Base-by-base conservation (phyloP, 2,888 invertebrate species). In the Plebejus melissa region DNA sequence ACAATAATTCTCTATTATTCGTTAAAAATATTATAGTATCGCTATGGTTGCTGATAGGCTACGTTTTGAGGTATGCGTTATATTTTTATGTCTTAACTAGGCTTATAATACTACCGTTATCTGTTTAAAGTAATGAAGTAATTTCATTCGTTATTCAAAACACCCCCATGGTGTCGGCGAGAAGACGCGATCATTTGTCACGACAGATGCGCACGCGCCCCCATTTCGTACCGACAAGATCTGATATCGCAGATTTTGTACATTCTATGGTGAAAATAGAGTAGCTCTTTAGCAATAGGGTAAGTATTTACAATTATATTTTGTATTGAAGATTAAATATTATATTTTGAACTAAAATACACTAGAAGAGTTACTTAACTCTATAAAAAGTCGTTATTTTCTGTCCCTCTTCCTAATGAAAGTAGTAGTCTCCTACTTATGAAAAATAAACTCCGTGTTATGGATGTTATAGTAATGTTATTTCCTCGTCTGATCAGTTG, bases 201-300 rank as follows among this genome's bases (percentile, higher is more conserved):
- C 76, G 77, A 76, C 79, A 78, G 78, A 79, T 79, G 78, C 76
- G 76, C 32, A 74, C 60, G 79, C 79, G 77, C 77, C 76, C 77
- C 77, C 74, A 75, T 76, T 74, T 69, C 4, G 69, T 76, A 77
- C 71, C 75, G 54, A 74, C 41, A 70, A 70, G 54, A 57, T 76
- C 72, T 72, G 75, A 71, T 74, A 74, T 72, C 72, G 74, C 58
- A 74, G 38, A 65, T 65, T 69, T 65, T 74, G 41, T 32, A 50
- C 50, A 69, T 74, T 69, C 41, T 60, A 9, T 60, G 28, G 28
- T 60, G 28, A 22, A 60, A 60, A 60, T 60, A 60, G 22, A 60
- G 22, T 28, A 6, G 1, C 7, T 58, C 1, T 7, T 6, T 7
- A 28, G 28, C 60, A 22, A 28, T 2, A 9, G 9, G 60, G 60